Evolutionary conservation across 2,888 invertebrate species (phyloP), one percentile per base, ranked within the genome.

Genomic region (Diaprepes abbreviatus): DNA sequence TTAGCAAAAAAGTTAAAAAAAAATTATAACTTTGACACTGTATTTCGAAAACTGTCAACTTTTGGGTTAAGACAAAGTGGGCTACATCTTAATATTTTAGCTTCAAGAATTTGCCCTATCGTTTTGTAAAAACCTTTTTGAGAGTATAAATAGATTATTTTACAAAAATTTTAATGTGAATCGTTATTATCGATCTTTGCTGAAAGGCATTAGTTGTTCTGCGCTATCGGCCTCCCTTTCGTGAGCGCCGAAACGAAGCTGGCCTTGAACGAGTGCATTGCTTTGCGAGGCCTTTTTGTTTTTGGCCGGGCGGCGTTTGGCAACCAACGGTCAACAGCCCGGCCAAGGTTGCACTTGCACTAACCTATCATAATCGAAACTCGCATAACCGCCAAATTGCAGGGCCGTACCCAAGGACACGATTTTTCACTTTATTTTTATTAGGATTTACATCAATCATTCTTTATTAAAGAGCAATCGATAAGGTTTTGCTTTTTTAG

Each of bases 201-300:
- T 48, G 21, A 33, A 33, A 21, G 57, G 40, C 74, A 75, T 74
- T 70, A 73, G 66, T 24, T 57, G 31, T 55, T 21, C 48, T 64
- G 66, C 66, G 52, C 63, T 50, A 48, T 38, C 40, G 66, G 71
- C 78, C 77, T 75, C 75, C 74, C 73, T 72, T 76, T 75, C 73
- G 79, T 78, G 79, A 81, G 79, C 82, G 81, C 83, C 83, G 80
- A 83, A 83, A 83, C 83, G 83, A 82, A 83, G 82, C 82, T 83
- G 83, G 82, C 84, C 84, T 84, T 84, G 84, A 83, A 83, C 83
- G 84, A 84, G 84, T 84, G 83, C 84, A 83, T 83, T 84, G 83
- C 83, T 83, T 83, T 83, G 79, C 80, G 80, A 80, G 74, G 79
- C 83, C 83, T 84, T 84, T 84, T 83, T 84, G 83, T 83, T 83